Evolutionary conservation across 2,888 invertebrate genomes (phyloP).

Genomic region (Drosophila phalerata): DNA sequence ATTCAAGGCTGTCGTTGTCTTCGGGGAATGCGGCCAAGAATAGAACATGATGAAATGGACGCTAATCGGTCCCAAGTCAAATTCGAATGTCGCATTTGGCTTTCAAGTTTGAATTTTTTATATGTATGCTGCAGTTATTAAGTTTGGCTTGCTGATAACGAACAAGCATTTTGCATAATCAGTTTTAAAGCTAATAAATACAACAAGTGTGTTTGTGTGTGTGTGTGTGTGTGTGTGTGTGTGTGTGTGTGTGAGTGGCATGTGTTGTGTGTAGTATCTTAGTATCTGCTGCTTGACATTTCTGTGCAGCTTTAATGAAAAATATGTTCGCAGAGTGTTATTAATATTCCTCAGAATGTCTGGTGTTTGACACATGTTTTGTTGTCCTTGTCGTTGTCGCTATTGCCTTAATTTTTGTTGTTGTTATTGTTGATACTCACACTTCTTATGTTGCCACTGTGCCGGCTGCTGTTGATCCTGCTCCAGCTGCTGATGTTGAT

Average conservation of each 20-base stretch:
- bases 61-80: constrained; percentile 57
- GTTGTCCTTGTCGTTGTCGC: constrained; percentile 67
- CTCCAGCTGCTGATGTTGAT: constrained; percentile 35
- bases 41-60: constrained; percentile 33
- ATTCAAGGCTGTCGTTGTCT: constrained; percentile 33
- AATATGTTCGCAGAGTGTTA: constrained; percentile 79
- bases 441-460: constrained; percentile 15
- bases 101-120: constrained; percentile 15
- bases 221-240: not conserved
- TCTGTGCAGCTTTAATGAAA: constrained; percentile 76
- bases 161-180: constrained; percentile 47
- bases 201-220: constrained; percentile 3
- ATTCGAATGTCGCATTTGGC: constrained; percentile 6
- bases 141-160: constrained; percentile 41
- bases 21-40: constrained; percentile 23
- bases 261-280: constrained; percentile 35
- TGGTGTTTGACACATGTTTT: constrained; percentile 81
- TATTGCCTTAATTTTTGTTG: constrained; percentile 26
- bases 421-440: constrained; percentile 17
- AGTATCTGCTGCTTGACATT: constrained; percentile 64
- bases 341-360: constrained; percentile 81
- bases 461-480: constrained; percentile 27
- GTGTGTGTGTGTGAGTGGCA: constrained; percentile 8
- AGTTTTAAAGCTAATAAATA: constrained; percentile 46
- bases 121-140: constrained; percentile 50